Base-by-base conservation (phyloP, 2,888 invertebrate species). In the Phaedon cochleariae region DNA sequence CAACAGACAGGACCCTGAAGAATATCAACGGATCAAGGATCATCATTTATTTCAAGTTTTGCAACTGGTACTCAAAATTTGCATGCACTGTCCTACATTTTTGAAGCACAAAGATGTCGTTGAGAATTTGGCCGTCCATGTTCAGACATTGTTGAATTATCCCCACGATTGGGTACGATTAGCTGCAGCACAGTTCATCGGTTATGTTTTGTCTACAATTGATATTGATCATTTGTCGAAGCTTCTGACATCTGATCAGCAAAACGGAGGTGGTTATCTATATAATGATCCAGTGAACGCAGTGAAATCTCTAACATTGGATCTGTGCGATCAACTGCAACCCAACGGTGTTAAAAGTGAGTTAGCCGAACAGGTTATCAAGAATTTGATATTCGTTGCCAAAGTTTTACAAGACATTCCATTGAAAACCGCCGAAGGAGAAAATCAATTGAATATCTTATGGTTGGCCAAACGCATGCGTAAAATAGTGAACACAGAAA, bases 91-190 rank as follows among this genome's bases (percentile, higher is more conserved):
- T 80, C 85, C 89, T 0, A 79, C 82, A 0, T 86, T 88, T 74
- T 78, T 93, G 62, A 86, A 86, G 12, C 85, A 85, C 68, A 81
- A 83, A 0, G 81, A 82, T 26, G 84, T 86, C 54, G 83, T 87
- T 2, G 88, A 92, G 66, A 87, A 87, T 65, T 82, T 91, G 74
- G 86, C 87, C 58, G 89, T 89, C 78, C 87, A 90, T 77, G 88
- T 90, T 74, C 92, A 94, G 81, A 86, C 85, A 17, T 86, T 94
- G 48, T 80, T 97, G 15, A 90, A 87, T 0, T 91, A 97, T 81
- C 92, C 94, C 12, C 96, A 97, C 79, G 87, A 90, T 31, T 96
- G 96, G 96, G 94, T 97, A 0, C 88, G 96, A 60, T 84, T 94
- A 51, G 88, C 89, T 64, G 88, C 95, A 0, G 88, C 91, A 0